Conservation (phyloP, 2,888 invertebrate species). For the Sphaeridia pumilis region DNA sequence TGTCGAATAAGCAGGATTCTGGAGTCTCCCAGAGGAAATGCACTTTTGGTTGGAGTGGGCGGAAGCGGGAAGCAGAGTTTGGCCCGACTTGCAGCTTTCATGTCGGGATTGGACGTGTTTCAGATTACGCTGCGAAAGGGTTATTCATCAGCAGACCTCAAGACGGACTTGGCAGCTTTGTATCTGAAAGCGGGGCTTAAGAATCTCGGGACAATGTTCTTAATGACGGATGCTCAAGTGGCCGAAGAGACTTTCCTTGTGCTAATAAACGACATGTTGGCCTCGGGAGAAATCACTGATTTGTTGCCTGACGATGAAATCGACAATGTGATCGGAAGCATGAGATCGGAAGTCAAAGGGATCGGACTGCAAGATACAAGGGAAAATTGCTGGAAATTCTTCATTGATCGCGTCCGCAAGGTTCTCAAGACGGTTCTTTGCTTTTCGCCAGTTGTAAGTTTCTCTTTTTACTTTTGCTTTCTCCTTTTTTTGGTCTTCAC, state of each 20-base stretch:
- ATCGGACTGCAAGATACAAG: constrained; percentile 81
- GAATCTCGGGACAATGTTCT: constrained; percentile 70
- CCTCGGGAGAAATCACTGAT: constrained; percentile 92
- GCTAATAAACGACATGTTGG: constrained; percentile 85
- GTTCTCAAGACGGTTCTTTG: constrained; percentile 60
- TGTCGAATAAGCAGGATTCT: constrained; percentile 88
- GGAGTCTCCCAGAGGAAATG: constrained; percentile 89
- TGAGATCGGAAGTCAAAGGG: constrained; percentile 49
- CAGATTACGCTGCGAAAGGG: constrained; percentile 86
- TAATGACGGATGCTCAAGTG: constrained; percentile 96
- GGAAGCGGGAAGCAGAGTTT: constrained; percentile 87
- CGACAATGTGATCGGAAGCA: constrained; percentile 51
- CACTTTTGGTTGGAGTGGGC: constrained; percentile 86
- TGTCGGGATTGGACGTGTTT: constrained; percentile 84
- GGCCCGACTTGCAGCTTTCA: constrained; percentile 82
- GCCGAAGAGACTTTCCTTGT: constrained; percentile 91
- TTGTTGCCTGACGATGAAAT: constrained; percentile 92
- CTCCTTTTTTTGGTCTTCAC: not conserved
- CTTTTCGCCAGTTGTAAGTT: constrained; percentile 69
- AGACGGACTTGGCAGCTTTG: constrained; percentile 67
- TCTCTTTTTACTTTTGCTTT: not conserved
- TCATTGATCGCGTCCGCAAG: constrained; percentile 83
- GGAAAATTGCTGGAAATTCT: constrained; percentile 96
- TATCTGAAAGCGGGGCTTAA: constrained; percentile 88
- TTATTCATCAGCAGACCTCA: constrained; percentile 69